Evolutionary conservation across 2,888 invertebrate species (phyloP).

Genomic region (Drosophila niveifrons): DNA sequence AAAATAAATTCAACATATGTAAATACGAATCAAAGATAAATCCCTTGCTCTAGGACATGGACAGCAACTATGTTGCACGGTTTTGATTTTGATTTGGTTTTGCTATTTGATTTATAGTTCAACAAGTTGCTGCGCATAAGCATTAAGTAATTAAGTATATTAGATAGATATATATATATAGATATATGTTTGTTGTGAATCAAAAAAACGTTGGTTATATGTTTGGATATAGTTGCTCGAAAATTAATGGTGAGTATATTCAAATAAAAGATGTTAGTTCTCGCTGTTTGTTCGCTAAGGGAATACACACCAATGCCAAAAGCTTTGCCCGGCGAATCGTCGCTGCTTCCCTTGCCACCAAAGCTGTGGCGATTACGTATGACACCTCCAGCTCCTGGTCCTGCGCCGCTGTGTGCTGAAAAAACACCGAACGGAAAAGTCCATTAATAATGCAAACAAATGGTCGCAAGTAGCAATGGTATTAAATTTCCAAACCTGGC

Average conservation of each 20-base stretch:
- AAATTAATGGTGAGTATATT: conserved; percentile 60
- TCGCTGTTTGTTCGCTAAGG: conserved; percentile 9
- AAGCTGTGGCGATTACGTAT: conserved; percentile 87
- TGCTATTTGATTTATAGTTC: conserved; percentile 22
- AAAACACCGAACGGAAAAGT: conserved; percentile 9
- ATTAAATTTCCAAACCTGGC: conserved; percentile 57
- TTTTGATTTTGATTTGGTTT: conserved; percentile 14
- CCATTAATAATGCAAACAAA: conserved; percentile 23
- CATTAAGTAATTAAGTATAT: conserved; percentile 52
- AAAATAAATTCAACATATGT: conserved; percentile 35
- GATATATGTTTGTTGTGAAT: conserved; percentile 57
- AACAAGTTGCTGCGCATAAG: conserved; percentile 68
- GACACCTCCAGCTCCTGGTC: conserved; percentile 65
- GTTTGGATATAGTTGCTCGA: conserved; percentile 59
- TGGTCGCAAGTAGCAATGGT: background rate
- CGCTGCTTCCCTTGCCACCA: conserved; percentile 87
- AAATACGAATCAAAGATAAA: conserved; percentile 60
- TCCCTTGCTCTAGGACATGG: conserved; percentile 68
- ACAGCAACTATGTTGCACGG: conserved; percentile 61
- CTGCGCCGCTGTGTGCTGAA: conserved; percentile 67
- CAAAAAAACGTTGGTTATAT: conserved; percentile 54
- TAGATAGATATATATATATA: conserved; percentile 54
- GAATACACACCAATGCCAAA: conserved; percentile 91
- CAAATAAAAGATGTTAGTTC: conserved; percentile 35
- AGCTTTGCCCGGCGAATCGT: conserved; percentile 89